Base-by-base conservation (phyloP, 1,140 invertebrate genomes). In the Goniozus legneri region DNA sequence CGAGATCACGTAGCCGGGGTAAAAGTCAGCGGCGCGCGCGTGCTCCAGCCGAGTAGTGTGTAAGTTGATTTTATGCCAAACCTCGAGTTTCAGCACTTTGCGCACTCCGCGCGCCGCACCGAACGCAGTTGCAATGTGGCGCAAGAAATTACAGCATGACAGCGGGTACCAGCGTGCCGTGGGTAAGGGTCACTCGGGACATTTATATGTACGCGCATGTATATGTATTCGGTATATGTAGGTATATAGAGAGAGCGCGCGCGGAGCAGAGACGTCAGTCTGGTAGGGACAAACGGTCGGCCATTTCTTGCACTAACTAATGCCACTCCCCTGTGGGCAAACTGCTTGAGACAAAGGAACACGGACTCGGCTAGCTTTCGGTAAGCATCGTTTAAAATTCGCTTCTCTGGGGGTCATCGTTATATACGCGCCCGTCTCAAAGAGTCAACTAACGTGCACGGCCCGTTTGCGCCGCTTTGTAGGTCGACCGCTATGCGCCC, bases 251-350 rank as follows among this genome's bases (percentile, higher is more conserved):
- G 10, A 4, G 4, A 10, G 24, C 4, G 10, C 4, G 24, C 10
- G 10, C 10, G 10, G 10, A 27, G 4, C 4, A 27, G 24, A 6
- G 24, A 27, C 24, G 24, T n/a, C n/a, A 27, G 24, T 6, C 24
- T 27, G 10, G 4, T 27, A 27, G 24, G 19, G 13, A 38, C 19
- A 21, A 38, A 38, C 36, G 36, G 18, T 21, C 36, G 16, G 36
- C 36, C 16, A 38, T 38, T 38, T 38, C 36, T 38, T 38, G 36
- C 36, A 13, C 36, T 15, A 21, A 38, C 36, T 15, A 21, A 38
- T 20, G 36, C 8, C 18, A 19, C 36, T 38, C 19, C 15, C 19
- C 36, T n/a, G 16, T 20, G 36, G 36, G 12, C 13, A 36, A 18
- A 16, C 34, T 36, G 3, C 2, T 10, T 3, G 13, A 36, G 34